Conservation (phyloP, 2,113 vertebrate species). For the Catharus minimus region DNA sequence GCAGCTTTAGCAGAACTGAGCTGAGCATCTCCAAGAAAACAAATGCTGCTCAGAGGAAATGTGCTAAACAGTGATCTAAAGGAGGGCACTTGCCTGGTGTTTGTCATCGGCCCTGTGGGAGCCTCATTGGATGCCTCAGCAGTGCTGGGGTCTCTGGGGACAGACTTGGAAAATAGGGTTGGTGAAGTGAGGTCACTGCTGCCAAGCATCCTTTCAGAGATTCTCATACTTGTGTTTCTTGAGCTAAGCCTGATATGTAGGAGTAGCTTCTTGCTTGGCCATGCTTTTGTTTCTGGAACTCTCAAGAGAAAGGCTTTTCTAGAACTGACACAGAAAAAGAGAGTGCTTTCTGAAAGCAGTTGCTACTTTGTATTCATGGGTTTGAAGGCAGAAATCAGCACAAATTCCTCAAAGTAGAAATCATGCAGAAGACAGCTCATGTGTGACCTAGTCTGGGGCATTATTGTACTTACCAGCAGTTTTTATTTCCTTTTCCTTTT, state of each 20-base stretch:
- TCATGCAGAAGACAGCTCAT: not conserved
- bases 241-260: not conserved
- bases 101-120: not conserved
- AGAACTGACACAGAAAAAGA: not conserved
- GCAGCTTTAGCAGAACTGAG: not conserved
- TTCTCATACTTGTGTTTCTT: not conserved
- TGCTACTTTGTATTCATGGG: not conserved
- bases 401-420: not conserved
- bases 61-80: not conserved
- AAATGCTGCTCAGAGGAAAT: not conserved
- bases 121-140: fast-evolving
- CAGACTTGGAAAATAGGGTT: not conserved
- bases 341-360: not conserved
- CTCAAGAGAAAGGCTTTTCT: not conserved
- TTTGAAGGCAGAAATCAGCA: not conserved
- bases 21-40: not conserved
- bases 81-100: not conserved
- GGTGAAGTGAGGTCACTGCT: not conserved
- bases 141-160: not conserved
- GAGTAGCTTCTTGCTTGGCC: not conserved
- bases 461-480: not conserved
- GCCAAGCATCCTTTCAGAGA: not conserved
- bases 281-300: not conserved
- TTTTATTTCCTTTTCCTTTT: not conserved
- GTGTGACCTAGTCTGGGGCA: not conserved